These are phyloP conservation scores for Mormyrus iriodes DNA, from an alignment of 2,113 vertebrate genomes.

Conservation along the genomic window DNA sequence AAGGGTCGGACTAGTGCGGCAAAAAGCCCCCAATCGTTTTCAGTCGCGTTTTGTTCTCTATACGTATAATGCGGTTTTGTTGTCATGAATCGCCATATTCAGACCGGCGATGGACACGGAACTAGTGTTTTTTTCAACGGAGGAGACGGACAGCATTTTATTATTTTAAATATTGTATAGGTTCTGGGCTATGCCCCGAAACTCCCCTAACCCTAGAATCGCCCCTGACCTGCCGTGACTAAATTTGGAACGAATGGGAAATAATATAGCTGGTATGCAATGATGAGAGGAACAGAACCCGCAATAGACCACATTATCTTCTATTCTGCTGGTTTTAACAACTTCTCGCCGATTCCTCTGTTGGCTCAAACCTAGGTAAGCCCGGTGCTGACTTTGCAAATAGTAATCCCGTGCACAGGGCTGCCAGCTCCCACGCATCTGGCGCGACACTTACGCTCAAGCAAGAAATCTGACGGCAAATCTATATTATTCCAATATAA, in stretches of 20 bases:
- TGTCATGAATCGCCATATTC: too few relatives aligned
- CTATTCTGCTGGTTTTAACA: not conserved
- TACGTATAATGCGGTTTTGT: too few relatives aligned
- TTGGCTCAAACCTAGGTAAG: not conserved
- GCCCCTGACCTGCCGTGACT: not conserved
- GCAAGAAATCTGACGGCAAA: too few relatives aligned
- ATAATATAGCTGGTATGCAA: not conserved
- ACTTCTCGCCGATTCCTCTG: not conserved
- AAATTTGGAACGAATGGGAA: not conserved
- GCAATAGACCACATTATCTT: constrained; percentile 47
- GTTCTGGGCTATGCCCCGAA: too few relatives aligned
- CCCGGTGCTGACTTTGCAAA: not conserved
- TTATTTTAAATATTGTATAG: too few relatives aligned
- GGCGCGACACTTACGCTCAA: too few relatives aligned
- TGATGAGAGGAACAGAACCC: not conserved
- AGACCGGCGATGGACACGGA: too few relatives aligned
- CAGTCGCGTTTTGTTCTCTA: not conserved
- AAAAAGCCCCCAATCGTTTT: not conserved
- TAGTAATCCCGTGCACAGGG: too few relatives aligned
- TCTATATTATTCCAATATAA: too few relatives aligned
- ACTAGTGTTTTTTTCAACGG: not conserved
- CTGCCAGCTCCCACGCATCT: too few relatives aligned
- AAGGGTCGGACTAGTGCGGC: not conserved
- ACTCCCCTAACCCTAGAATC: not conserved
- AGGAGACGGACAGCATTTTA: not conserved